Evolutionary conservation across 2,888 invertebrate genomes (phyloP), one percentile per base, ranked within the genome.

Genomic region (Cosmia trapezina): DNA sequence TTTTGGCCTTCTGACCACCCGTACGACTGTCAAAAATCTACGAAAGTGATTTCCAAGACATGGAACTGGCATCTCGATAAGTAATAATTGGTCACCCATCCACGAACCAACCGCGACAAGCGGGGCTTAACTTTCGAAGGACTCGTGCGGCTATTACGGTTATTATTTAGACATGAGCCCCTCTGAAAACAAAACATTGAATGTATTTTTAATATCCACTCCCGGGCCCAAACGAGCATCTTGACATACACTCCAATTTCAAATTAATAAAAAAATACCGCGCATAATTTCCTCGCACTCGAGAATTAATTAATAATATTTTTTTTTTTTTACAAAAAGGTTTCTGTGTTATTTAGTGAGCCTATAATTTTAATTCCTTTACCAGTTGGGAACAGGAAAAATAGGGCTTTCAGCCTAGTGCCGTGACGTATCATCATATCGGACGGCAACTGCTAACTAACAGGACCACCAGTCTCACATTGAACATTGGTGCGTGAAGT

Each of bases 401-500:
- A 71, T 60, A 45, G 66, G 66, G 66, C 49, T 70, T 72, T 74
- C 43, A 63, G 37, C 67, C 5, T 61, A 69, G 56, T 68, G 53
- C 63, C 6, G 80, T 75, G 84, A 74, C 82, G 77, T 78, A 76
- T 68, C 65, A 71, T 67, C 63, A 68, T 68, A 70, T 66, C 82
- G 75, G 60, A 62, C 75, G 65, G 65, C 75, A 45, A 56, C 61
- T 68, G 76, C 65, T 67, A 33, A 76, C 76, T 74, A 74, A 4
- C 66, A 59, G 62, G 56, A 78, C 45, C 69, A 65, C 76, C 89
- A 89, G 89, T 89, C 87, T 85, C 81, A 86, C 82, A 75, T 70
- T 73, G 86, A 85, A 83, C 89, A 83, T 78, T 82, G 85, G 78
- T 81, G 84, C 82, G 88, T 80, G 41, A 77, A 86, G 86, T 87